Percentiles rank a stretch among this genome's conserved stretches.
Evolutionary conservation across 2,888 invertebrate species (phyloP).

Genomic region (Halictus ligatus): DNA sequence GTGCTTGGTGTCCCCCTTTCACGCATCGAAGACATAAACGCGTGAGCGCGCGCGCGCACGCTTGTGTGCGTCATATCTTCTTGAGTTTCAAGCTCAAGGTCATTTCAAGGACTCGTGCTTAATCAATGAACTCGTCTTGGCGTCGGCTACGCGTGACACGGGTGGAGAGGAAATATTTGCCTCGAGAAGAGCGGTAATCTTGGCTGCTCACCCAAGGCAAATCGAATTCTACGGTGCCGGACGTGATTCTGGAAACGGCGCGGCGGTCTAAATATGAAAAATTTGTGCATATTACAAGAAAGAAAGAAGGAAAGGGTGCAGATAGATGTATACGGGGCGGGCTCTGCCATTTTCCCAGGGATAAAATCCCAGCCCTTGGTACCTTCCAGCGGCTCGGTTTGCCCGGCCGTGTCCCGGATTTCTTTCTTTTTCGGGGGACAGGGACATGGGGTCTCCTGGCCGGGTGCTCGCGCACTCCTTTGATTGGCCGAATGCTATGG

Average conservation of each 20-base stretch:
- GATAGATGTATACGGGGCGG: not conserved
- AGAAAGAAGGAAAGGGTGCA: not conserved
- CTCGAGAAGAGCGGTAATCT: not conserved
- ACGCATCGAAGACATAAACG: slow-evolving; percentile 26
- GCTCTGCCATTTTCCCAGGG: slow-evolving; percentile 45
- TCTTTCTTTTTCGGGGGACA: slow-evolving; percentile 61
- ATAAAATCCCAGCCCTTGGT: slow-evolving; percentile 62
- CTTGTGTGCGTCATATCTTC: not conserved
- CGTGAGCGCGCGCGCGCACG: slow-evolving; percentile 3
- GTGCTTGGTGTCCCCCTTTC: slow-evolving; percentile 36
- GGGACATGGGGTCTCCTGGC: slow-evolving; percentile 40
- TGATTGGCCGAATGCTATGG: slow-evolving; percentile 80
- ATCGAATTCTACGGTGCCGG: not conserved
- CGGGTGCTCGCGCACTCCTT: slow-evolving; percentile 73
- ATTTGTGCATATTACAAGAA: not conserved
- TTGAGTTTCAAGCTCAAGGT: slow-evolving; percentile 23
- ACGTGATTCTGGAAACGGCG: not conserved
- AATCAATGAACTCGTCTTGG: slow-evolving; percentile 13
- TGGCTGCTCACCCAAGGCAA: not conserved
- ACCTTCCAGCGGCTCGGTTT: slow-evolving; percentile 54
- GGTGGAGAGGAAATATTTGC: not conserved
- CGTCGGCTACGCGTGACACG: slow-evolving; percentile 1
- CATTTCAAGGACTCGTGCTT: slow-evolving; percentile 5
- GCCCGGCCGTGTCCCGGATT: slow-evolving; percentile 65
- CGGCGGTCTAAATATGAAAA: not conserved